Percentiles rank a stretch among this genome's conserved stretches.
Conservation (phyloP, 92 coral and sea anemone species). For the Parazoanthus darwini region DNA sequence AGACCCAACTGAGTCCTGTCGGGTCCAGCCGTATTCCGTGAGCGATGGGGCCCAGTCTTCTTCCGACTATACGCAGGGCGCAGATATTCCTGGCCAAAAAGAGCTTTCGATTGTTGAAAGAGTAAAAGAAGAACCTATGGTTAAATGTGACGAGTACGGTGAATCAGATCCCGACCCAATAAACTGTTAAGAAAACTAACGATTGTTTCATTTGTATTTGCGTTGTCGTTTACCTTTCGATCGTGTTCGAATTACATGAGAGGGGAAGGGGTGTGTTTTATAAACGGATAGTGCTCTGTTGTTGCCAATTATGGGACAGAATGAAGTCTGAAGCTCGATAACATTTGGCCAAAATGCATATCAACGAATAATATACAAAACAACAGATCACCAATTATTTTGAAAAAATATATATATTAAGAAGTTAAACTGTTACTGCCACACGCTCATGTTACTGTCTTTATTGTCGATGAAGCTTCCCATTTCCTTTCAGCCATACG, state of each 20-base stretch:
- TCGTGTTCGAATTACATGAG: not conserved
- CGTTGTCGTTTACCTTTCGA: not conserved
- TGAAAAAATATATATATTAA: too few species aligned
- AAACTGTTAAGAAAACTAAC: not conserved
- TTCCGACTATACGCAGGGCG: not conserved
- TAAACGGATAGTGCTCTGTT: too few species aligned
- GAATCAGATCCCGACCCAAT: conserved; percentile 25
- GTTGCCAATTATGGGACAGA: too few species aligned
- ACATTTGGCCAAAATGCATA: too few species aligned
- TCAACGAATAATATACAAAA: too few species aligned
- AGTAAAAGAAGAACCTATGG: not conserved
- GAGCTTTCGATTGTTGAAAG: not conserved
- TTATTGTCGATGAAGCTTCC: too few species aligned
- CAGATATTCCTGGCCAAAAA: not conserved
- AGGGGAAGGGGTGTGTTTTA: not conserved
- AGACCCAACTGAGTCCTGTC: not conserved
- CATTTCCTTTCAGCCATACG: too few species aligned
- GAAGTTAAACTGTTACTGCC: too few species aligned
- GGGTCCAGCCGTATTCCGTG: not conserved
- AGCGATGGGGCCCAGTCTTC: not conserved
- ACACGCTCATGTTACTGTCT: too few species aligned
- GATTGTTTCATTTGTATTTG: not conserved
- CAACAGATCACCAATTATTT: too few species aligned
- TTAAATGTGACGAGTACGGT: conserved; percentile 23
- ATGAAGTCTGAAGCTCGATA: too few species aligned